A percentile compares a stretch with the other conserved stretches of the same genome.
These are phyloP conservation scores for Aphidius gifuensis DNA, from an alignment of 1,140 invertebrate species.

Conservation along the genomic window DNA sequence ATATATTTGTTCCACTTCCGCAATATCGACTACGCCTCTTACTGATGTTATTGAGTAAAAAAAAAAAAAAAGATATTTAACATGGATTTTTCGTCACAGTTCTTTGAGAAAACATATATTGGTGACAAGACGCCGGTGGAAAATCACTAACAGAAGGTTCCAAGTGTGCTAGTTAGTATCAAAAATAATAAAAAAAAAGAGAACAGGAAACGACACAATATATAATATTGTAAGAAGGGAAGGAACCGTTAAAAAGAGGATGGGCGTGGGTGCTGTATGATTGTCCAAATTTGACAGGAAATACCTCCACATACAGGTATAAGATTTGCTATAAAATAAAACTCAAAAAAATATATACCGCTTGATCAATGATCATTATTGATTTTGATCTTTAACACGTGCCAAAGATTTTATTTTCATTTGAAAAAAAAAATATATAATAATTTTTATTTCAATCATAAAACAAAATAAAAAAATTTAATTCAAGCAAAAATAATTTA, in stretches of 20 bases:
- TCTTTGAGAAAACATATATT: no score
- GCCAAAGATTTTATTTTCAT: slow-evolving; percentile 2
- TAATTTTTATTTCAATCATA: no score
- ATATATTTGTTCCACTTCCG: slow-evolving; percentile 37
- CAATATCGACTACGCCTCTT: slow-evolving; percentile 34
- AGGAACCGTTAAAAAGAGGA: slow-evolving; percentile 10
- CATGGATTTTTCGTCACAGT: no score
- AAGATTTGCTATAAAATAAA: slow-evolving; percentile 5
- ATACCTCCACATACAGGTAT: slow-evolving; percentile 19
- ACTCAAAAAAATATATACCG: not conserved
- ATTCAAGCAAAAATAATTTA: no score
- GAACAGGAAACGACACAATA: slow-evolving; percentile 40
- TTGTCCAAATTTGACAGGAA: slow-evolving; percentile 29
- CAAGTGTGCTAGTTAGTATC: slow-evolving; percentile 28
- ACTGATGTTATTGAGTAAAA: slow-evolving; percentile 36
- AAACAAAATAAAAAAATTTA: no score
- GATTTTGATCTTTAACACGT: slow-evolving; percentile 21
- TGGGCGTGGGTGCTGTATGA: slow-evolving; percentile 24
- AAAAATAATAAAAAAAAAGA: slow-evolving; percentile 25
- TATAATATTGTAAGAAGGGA: slow-evolving; percentile 26
- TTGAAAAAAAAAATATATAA: not conserved
- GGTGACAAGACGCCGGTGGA: no score
- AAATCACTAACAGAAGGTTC: no score
- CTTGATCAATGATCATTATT: slow-evolving; percentile 12
- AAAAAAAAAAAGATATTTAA: no score